phyloP scores from a whole-genome alignment of 2,888 invertebrate species.

The Galerucella nymphaeae region DNA sequence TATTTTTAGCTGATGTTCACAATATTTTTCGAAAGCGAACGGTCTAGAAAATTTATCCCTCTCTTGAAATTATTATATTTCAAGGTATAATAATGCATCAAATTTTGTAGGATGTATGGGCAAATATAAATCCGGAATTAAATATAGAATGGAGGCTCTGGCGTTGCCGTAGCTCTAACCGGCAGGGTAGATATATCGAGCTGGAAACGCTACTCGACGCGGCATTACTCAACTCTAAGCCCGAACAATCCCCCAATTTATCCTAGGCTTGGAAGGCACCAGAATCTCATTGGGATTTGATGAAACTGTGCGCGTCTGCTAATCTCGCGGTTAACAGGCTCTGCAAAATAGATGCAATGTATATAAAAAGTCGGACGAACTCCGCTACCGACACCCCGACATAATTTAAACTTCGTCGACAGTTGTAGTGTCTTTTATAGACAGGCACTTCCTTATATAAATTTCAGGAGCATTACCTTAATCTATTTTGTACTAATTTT shows the following conservation, averaged over 20 bases:
- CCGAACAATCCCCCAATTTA: slow-evolving; percentile 66
- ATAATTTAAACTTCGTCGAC: slow-evolving; percentile 15
- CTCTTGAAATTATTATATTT: slow-evolving; percentile 64
- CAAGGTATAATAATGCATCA: slow-evolving; percentile 66
- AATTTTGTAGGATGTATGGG: slow-evolving; percentile 63
- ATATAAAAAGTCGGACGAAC: slow-evolving; percentile 29
- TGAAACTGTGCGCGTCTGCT: slow-evolving; percentile 65
- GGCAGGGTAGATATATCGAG: slow-evolving; percentile 62
- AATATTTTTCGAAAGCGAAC: slow-evolving; percentile 12
- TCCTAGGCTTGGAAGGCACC: slow-evolving; percentile 63
- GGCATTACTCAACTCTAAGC: slow-evolving; percentile 66
- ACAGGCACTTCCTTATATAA: slow-evolving; percentile 14
- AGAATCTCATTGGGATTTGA: slow-evolving; percentile 67
- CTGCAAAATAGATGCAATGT: slow-evolving; percentile 64
- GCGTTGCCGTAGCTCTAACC: slow-evolving; percentile 33
- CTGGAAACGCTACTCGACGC: slow-evolving; percentile 64
- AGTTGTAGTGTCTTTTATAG: slow-evolving; percentile 11
- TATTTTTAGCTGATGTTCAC: slow-evolving; percentile 2
- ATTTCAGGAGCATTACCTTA: slow-evolving; percentile 10
- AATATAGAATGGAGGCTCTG: slow-evolving; percentile 64
- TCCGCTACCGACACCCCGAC: slow-evolving; percentile 2
- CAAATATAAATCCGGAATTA: slow-evolving; percentile 66
- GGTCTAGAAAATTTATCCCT: slow-evolving; percentile 54
- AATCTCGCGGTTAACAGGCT: slow-evolving; percentile 66
- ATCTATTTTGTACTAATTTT: slow-evolving; percentile 4